phyloP scores from a whole-genome alignment of 2,888 invertebrate species.

The Noctua janthina region DNA sequence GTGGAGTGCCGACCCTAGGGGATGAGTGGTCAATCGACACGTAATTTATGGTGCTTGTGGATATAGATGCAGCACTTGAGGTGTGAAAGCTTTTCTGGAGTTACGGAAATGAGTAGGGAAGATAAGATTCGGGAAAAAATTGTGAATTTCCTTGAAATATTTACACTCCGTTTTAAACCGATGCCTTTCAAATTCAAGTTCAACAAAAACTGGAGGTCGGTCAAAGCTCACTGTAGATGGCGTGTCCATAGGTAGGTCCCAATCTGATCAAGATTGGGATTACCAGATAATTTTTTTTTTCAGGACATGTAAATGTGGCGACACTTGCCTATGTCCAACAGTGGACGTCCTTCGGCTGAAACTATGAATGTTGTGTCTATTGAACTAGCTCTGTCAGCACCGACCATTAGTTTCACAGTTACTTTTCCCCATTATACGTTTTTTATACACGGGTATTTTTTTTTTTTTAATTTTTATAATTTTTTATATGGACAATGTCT shows the following conservation, averaged over 20 bases:
- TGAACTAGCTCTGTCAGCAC: not conserved
- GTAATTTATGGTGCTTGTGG: conserved; percentile 78
- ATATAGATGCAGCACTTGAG: conserved; percentile 38
- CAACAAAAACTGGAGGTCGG: not conserved
- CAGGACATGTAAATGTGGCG: too few species aligned
- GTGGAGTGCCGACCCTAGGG: conserved; percentile 71
- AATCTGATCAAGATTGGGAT: not conserved
- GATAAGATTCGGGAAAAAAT: not conserved
- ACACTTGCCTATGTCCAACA: too few species aligned
- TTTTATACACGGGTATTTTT: not conserved
- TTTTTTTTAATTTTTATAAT: too few species aligned
- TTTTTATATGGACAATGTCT: too few species aligned
- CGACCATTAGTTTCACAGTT: not conserved
- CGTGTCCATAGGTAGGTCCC: not conserved
- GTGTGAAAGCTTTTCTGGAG: conserved; percentile 24
- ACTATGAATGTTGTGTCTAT: not conserved
- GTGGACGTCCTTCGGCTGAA: too few species aligned
- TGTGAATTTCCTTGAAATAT: not conserved
- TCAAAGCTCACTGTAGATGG: not conserved
- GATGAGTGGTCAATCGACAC: conserved; percentile 80
- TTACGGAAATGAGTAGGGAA: not conserved
- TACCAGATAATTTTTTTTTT: not conserved
- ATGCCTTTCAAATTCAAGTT: not conserved
- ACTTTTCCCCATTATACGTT: not conserved
- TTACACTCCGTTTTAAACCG: not conserved